Base-by-base conservation (phyloP, 2,797 vertebrate genomes). In the Pseudochirops cupreus region DNA sequence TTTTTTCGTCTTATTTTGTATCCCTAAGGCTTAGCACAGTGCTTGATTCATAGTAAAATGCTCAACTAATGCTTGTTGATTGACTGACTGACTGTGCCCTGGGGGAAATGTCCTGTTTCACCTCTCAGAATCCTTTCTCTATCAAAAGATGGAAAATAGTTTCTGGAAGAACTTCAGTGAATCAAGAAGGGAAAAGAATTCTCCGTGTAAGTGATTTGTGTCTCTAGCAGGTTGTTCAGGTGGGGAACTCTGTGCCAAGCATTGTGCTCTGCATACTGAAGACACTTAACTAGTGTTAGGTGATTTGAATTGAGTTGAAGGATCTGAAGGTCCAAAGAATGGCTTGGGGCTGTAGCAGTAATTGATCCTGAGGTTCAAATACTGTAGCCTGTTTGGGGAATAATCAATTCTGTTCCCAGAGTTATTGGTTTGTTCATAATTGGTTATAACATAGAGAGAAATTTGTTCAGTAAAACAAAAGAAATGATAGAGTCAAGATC, bases 361-460 rank as follows among this genome's bases (percentile, higher is more conserved):
- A 87, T 21, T 46, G 33, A 12, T 18, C 91, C 92, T 90, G 54
- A 56, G 16, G 46, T 28, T 93, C 56, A 26, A n/a, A 21, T 93
- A 18, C 33, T 12, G n/a, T 11, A 67, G 52, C 12, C 1, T 50
- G 2, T 9, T 56, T 94, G 53, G 39, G 39, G 56, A 50, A 94
- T 57, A 46, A 0, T 31, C 5, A 90, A 5, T 55, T 12, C 3
- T 94, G 4, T 62, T 92, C 57, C 82, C 91, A 28, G 56, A 91
- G 0, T 96, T 96, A 33, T 55, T 87, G 53, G 24, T 52, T 93
- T 94, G n/a, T 97, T 97, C 82, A 95, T 97, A 97, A 24, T 33
- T 62, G 56, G 4, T 95, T 94, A 11, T 58, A 92, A 46, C 0
- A 0, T 46, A 52, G 93, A 67, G 92, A 97, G 50, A 11, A 33